Base-by-base conservation (phyloP, 2,113 vertebrate genomes). In the Okapia johnstoni region DNA sequence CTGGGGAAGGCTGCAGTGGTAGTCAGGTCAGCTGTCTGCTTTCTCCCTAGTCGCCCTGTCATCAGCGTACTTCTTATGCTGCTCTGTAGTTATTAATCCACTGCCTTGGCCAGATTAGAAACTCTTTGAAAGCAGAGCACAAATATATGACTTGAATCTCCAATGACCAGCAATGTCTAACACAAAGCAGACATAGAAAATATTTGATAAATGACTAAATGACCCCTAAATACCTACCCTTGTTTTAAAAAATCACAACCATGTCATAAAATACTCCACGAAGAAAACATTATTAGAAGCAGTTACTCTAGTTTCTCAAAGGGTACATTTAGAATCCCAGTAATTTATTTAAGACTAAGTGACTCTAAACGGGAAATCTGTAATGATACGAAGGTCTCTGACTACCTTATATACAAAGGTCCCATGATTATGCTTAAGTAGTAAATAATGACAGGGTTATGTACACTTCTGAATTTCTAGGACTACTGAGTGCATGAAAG, bases 221-320 rank as follows among this genome's bases (percentile, higher is more conserved):
- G 28, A 36, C 8, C 40, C 40, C 57, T 63, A 84, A 88, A 50
- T 25, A 66, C 36, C 52, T 25, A 55, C 15, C 30, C 43, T 28
- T 73, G 52, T 55, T 86, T 28, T 70, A 58, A 93, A 87, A 86
- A 88, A 85, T 77, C 46, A 55, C 19, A 63, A 48, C 26, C 43
- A 4, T 52, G 23, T 63, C 81, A 83, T 81, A 55, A 76, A 89
- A 89, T 48, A 89, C 40, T 48, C 46, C 14, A 33, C 11, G 66
- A 93, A 83, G 89, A 83, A 83, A 83, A 83, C 46, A 76, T 66
- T 36, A 88, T 52, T 46, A 63, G 36, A 90, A 85, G 48, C 54
- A 40, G 46, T 83, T 73, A 50, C 36, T 97, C 15, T 66, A n/a
- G 40, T 91, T 88, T 94, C 48, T 93, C 79, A 33, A 48, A 76